Evolutionary conservation across 2,888 invertebrate species (phyloP), one percentile per base, ranked within the genome.

Genomic region (Synergus gifuensis): DNA sequence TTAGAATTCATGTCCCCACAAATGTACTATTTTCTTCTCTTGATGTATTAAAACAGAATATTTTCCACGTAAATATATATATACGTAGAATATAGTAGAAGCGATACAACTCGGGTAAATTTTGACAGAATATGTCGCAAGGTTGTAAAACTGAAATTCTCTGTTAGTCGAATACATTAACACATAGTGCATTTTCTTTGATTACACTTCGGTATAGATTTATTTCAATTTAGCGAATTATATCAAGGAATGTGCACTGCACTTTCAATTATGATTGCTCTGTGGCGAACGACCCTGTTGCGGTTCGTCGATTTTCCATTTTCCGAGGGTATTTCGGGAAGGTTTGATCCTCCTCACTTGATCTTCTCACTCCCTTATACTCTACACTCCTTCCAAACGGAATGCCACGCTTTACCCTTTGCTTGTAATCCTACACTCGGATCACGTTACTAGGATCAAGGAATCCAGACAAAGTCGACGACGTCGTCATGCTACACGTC

Each of bases 381-480:
- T 73, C 28, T 12, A 9, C 40, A 16, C 73, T 40, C 49, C 54
- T 11, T 36, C n/a, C 62, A 28, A 77, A 22, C 18, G 40, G 64
- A 77, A 49, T 77, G n/a, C 66, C 78, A 54, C 12, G 78, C 78
- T 78, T 78, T 40, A 58, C 78, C 66, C 79, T 58, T 60, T 46
- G 73, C 69, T 46, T 79, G 83, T 82, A 84, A 84, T 82, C 82
- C 76, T 58, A 82, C 76, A 82, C 83, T 80, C 83, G 81, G 79
- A 84, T 84, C 83, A 81, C 82, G 82, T 84, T 84, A 84, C 83
- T 76, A 36, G 79, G 82, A 82, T 83, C 80, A 79, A 67, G 79
- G 83, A 81, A 81, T 81, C 79, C 79, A 79, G 79, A 82, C 81
- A 79, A 82, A 83, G 81, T 82, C 73, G 73, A 49, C 79, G 79